A percentile compares a stretch with the other conserved stretches of the same genome.
These are phyloP conservation scores for Platycheirus rosarum DNA, from an alignment of 2,888 invertebrate genomes.

Conservation along the genomic window DNA sequence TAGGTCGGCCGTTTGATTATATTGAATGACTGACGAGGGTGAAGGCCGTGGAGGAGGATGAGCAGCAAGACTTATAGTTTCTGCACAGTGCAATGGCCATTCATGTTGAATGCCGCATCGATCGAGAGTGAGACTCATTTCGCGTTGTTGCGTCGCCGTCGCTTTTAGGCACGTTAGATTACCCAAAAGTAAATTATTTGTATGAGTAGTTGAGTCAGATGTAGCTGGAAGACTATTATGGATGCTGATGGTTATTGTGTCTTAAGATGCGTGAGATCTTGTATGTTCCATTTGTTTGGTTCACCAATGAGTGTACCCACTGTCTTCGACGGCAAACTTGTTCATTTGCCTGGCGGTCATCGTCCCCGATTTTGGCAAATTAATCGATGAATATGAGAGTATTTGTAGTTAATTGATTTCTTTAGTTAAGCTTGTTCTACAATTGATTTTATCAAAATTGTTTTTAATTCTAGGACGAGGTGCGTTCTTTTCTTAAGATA, in stretches of 20 bases:
- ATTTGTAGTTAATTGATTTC: slow-evolving; percentile 32
- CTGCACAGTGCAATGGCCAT: slow-evolving; percentile 67
- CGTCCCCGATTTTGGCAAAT: slow-evolving; percentile 57
- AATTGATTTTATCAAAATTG: too few relatives aligned
- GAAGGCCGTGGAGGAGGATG: slow-evolving; percentile 5
- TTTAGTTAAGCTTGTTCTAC: too few relatives aligned
- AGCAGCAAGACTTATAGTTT: slow-evolving; percentile 26
- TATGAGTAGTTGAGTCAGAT: slow-evolving; percentile 49
- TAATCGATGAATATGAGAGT: slow-evolving; percentile 44
- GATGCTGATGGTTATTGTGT: slow-evolving; percentile 40
- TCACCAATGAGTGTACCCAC: neutral
- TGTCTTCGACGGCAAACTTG: slow-evolving; percentile 5
- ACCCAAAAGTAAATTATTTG: slow-evolving; percentile 62
- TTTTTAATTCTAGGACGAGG: too few relatives aligned
- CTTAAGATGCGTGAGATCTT: slow-evolving; percentile 35
- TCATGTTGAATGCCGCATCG: slow-evolving; percentile 67
- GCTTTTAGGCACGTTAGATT: slow-evolving; percentile 70
- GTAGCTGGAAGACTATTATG: slow-evolving; percentile 41
- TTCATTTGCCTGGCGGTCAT: slow-evolving; percentile 34
- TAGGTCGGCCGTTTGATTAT: slow-evolving; percentile 49
- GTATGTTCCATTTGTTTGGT: slow-evolving; percentile 7
- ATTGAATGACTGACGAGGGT: slow-evolving; percentile 34
- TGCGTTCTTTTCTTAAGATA: too few relatives aligned
- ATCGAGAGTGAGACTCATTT: slow-evolving; percentile 72
- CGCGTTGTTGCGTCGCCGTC: too few relatives aligned